Evolutionary conservation across 1,140 invertebrate genomes (phyloP).

Genomic region (Hyposmocoma kahamanoa): DNA sequence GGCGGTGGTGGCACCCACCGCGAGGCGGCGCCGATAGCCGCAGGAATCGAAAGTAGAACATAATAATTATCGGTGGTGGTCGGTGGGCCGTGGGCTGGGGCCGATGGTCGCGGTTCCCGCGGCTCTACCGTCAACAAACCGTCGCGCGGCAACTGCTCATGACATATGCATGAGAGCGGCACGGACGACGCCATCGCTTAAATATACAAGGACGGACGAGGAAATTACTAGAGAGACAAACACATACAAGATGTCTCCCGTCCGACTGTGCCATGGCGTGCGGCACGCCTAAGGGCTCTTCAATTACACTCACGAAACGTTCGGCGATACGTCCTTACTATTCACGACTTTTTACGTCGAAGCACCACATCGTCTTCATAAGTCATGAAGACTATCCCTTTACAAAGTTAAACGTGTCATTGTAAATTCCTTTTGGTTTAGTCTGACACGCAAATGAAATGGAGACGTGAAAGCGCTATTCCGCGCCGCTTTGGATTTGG

Average conservation of each 20-base stretch:
- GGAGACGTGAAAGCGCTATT: background rate
- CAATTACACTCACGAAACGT: conserved; percentile 67
- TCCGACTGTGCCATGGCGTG: conserved; percentile 43
- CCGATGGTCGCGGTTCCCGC: conserved; percentile 56
- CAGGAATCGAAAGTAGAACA: conserved; percentile 58
- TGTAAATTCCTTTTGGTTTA: conserved; percentile 42
- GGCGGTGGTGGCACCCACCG: conserved; percentile 15
- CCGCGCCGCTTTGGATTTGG: background rate
- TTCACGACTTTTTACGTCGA: conserved; percentile 44
- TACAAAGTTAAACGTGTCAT: conserved; percentile 45
- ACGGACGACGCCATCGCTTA: conserved; percentile 50
- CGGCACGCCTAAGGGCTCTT: conserved; percentile 39
- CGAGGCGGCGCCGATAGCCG: conserved; percentile 45
- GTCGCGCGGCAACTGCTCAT: conserved; percentile 69
- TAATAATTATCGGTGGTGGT: conserved; percentile 66
- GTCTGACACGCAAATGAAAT: conserved; percentile 33
- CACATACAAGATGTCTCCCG: conserved; percentile 61
- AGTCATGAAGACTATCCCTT: conserved; percentile 52
- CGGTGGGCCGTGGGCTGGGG: conserved; percentile 33
- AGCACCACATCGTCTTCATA: conserved; percentile 47
- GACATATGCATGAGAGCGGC: conserved; percentile 69
- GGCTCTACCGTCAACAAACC: conserved; percentile 66
- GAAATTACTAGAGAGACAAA: conserved; percentile 66
- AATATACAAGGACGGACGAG: conserved; percentile 66
- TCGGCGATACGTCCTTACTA: conserved; percentile 38